Evolutionary conservation across 92 coral and sea anemone genomes (phyloP).

Genomic region (Porites rus): DNA sequence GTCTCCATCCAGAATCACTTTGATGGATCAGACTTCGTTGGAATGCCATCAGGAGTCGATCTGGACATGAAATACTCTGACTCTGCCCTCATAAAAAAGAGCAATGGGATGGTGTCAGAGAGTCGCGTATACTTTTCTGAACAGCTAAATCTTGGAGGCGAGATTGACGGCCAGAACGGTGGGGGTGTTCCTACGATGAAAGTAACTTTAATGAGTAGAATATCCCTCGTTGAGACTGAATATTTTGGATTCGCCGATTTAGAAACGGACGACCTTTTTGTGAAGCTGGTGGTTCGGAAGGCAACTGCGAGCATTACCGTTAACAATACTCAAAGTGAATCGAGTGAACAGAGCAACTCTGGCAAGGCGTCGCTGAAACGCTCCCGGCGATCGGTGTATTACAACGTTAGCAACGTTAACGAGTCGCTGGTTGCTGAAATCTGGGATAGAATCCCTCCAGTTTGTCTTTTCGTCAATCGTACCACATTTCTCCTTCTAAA

Average conservation of each 20-base stretch:
- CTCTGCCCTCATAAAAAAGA: constrained; percentile 28
- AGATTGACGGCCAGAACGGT: constrained; percentile 41
- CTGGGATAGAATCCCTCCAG: not conserved
- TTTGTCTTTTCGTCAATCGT: not conserved
- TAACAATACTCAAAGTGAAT: constrained; percentile 3
- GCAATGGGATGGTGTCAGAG: constrained; percentile 50
- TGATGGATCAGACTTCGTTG: constrained; percentile 38
- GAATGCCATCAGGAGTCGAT: constrained; percentile 28
- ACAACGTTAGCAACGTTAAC: not conserved
- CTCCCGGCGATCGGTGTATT: not conserved
- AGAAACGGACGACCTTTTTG: constrained; percentile 20
- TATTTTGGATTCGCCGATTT: not conserved
- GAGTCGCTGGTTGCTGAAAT: constrained; percentile 1
- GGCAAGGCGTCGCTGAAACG: not conserved
- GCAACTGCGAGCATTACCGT: not conserved
- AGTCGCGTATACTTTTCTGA: constrained; percentile 21
- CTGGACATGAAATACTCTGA: constrained; percentile 40
- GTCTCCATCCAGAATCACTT: constrained; percentile 44
- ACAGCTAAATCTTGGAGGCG: constrained; percentile 42
- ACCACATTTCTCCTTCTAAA: not conserved
- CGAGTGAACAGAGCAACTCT: not conserved
- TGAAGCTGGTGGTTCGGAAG: constrained; percentile 15
- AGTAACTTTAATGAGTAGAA: constrained; percentile 24
- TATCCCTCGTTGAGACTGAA: constrained; percentile 24
- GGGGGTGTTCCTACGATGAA: constrained; percentile 28